Conservation (phyloP, 2,797 vertebrate genomes). For the Falco novaeseelandiae region DNA sequence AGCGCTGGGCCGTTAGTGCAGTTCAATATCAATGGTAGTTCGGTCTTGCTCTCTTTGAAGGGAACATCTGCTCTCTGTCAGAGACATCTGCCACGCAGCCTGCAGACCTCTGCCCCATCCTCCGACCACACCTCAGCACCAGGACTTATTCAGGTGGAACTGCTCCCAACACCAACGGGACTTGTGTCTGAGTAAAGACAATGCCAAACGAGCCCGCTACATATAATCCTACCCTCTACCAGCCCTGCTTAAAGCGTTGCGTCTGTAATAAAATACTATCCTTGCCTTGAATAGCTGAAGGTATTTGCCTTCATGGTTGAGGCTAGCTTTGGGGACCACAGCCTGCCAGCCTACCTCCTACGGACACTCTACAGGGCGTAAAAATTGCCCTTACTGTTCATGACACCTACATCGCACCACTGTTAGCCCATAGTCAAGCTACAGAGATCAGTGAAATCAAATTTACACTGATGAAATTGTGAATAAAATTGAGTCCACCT, state of each 20-base stretch:
- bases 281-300: not conserved
- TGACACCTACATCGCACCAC: not conserved
- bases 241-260: not conserved
- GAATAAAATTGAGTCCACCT: not conserved
- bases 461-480: not conserved
- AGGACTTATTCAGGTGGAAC: not conserved
- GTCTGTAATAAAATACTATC: not conserved
- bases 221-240: not conserved
- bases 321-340: not conserved
- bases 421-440: not conserved
- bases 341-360: not conserved
- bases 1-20: not conserved
- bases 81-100: not conserved
- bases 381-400: not conserved
- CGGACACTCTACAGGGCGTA: not conserved
- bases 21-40: rapidly evolving
- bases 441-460: not conserved
- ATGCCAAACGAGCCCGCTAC: rapidly evolving
- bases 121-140: not conserved
- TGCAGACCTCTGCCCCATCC: not conserved
- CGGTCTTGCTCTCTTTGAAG: not conserved
- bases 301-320: not conserved
- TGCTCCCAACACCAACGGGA: rapidly evolving
- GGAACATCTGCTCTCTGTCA: not conserved
- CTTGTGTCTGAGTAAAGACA: not conserved